phyloP scores from a whole-genome alignment of 2,797 vertebrate genomes.

The Eutrigla gurnardus region DNA sequence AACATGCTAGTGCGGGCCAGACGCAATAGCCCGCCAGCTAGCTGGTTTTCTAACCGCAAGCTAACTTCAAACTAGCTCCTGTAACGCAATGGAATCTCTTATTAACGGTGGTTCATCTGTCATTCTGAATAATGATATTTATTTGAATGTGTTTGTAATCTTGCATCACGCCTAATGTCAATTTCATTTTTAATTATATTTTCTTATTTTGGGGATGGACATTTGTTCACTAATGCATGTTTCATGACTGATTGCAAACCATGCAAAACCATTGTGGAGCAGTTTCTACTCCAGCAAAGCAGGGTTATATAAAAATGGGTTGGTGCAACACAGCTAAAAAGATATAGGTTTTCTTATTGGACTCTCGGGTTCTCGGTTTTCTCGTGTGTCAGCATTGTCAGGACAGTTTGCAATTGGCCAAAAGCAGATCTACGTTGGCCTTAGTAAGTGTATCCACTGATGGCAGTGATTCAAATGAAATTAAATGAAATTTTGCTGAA shows the following conservation, averaged over 20 bases:
- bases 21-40: not conserved
- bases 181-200: not conserved
- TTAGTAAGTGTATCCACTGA: conserved; percentile 15
- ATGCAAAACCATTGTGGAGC: not conserved
- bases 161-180: not conserved
- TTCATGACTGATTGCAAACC: not conserved
- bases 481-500: conserved; percentile 31
- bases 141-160: not conserved
- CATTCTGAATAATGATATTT: not conserved
- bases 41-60: conserved; percentile 2
- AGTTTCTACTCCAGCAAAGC: conserved; percentile 5
- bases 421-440: conserved; percentile 7
- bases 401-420: conserved; percentile 14
- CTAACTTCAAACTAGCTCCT: conserved; percentile 10
- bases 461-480: conserved; percentile 1
- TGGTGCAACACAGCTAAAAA: conserved; percentile 1
- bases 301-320: conserved; percentile 4
- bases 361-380: conserved; percentile 3
- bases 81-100: not conserved
- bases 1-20: not conserved
- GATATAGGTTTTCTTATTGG: conserved; percentile 7
- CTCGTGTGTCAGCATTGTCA: conserved; percentile 9
- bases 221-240: not conserved
- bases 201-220: not conserved
- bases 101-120: not conserved